Conservation (phyloP, 2,113 vertebrate genomes). For the Vidua chalybeata region DNA sequence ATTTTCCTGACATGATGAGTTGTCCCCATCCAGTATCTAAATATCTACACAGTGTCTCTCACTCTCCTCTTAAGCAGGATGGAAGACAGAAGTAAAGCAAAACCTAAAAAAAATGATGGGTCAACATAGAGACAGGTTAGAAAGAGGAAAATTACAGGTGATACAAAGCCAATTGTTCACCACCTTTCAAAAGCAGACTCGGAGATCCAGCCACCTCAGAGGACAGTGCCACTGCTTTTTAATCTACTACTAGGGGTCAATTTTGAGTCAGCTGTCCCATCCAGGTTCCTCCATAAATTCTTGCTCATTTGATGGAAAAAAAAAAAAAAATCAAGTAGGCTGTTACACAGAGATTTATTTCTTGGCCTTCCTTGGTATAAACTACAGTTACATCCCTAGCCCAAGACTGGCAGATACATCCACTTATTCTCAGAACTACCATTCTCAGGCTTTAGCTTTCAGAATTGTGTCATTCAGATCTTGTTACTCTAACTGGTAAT, state of each 20-base stretch:
- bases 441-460: neutral
- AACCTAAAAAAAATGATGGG: neutral
- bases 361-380: neutral
- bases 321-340: neutral
- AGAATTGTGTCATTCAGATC: neutral
- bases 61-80: neutral
- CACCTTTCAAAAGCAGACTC: neutral
- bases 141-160: neutral
- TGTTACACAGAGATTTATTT: neutral
- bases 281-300: neutral
- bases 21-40: neutral
- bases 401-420: neutral
- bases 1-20: neutral
- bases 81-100: neutral
- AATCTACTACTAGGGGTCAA: neutral
- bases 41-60: fast-evolving
- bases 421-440: neutral
- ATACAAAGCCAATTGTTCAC: neutral
- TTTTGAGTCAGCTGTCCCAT: neutral
- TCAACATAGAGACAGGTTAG: neutral
- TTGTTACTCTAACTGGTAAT: neutral
- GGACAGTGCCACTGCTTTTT: neutral
- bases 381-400: neutral
- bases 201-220: neutral
- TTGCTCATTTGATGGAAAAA: neutral